Evolutionary conservation across 2,797 vertebrate genomes (phyloP).

Genomic region (Coccyzus lansbergi): DNA sequence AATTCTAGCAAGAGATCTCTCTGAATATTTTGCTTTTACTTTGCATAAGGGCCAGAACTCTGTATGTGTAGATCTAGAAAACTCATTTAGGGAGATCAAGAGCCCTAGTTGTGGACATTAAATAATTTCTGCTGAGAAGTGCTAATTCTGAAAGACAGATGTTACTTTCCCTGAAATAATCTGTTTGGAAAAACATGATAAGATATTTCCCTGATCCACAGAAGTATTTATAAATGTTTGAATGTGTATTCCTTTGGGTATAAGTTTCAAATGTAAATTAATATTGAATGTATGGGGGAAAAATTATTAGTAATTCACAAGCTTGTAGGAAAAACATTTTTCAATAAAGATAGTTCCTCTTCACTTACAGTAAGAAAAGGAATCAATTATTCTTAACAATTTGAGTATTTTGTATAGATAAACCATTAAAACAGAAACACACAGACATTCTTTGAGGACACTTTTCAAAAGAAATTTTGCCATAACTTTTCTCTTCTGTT

Average conservation of each 20-base stretch:
- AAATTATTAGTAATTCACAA: not conserved
- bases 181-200: not conserved
- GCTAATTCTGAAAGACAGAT: not conserved
- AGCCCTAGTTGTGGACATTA: not conserved
- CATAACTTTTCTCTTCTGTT: not conserved
- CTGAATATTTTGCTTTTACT: not conserved
- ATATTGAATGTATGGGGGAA: not conserved
- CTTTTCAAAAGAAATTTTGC: not conserved
- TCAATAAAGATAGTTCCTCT: not conserved
- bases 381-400: not conserved
- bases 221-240: not conserved
- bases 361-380: not conserved
- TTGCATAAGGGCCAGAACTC: not conserved
- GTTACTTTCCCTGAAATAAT: not conserved
- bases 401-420: not conserved
- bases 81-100: not conserved
- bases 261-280: not conserved
- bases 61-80: not conserved
- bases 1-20: not conserved
- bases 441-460: not conserved
- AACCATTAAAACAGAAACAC: not conserved
- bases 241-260: not conserved
- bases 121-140: not conserved
- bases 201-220: not conserved
- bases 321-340: not conserved